Evolutionary conservation across 2,888 invertebrate species (phyloP), one percentile per base, ranked within the genome.

Genomic region (Baronia brevicornis): DNA sequence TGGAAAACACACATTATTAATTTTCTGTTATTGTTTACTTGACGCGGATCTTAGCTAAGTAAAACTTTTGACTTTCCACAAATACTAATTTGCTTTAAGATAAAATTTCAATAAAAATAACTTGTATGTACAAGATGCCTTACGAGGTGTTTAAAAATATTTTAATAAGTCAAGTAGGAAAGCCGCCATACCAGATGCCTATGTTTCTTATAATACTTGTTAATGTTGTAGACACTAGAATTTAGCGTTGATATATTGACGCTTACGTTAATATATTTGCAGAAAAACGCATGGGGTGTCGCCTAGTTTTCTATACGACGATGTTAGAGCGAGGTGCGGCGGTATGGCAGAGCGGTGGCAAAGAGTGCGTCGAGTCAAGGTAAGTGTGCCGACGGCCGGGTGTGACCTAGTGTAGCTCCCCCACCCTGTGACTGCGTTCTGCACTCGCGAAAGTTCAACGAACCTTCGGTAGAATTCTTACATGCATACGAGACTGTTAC

Each of bases 311-410:
- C 66, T 73, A 67, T 67, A 63, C 61, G 56, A 51, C 50, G 56
- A 55, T 56, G 62, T 54, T 46, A 46, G 48, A 60, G 58, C 60
- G 67, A n/a, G n/a, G n/a, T 52, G 47, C 46, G 36, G 49, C 51
- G 49, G 50, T n/a, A n/a, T n/a, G n/a, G n/a, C n/a, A n/a, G n/a
- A n/a, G n/a, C 54, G 46, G 48, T 60, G 48, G 47, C 54, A 55
- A 46, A 54, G 59, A 60, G 63, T 69, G 70, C 70, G 72, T 61
- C 60, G 67, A 82, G 79, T 82, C 82, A 84, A 84, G 84, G 82
- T 84, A 84, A 84, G 80, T 84, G 77, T 79, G 84, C 67, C 82
- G 73, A 80, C 68, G 84, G 74, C 80, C 84, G 65, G 68, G 67
- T 63, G 61, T 80, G 84, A 84, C 84, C 84, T 70, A 84, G 70